phyloP scores from a whole-genome alignment of 1,140 invertebrate genomes.

The Drosophila saltans region DNA sequence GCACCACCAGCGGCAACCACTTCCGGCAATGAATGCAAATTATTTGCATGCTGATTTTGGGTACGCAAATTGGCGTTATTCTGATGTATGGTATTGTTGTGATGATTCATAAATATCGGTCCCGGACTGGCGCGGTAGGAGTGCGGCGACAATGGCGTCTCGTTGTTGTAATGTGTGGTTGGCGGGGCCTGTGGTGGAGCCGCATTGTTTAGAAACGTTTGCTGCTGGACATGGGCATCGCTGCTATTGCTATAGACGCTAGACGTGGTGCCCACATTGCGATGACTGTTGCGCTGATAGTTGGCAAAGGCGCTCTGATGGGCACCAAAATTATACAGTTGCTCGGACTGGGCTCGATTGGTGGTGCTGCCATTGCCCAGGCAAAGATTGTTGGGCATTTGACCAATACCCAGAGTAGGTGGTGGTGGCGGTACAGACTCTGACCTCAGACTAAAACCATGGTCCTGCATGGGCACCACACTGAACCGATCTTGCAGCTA shows the following conservation, averaged over 20 bases:
- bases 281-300: conserved; percentile 71
- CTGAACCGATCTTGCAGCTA: conserved; percentile 77
- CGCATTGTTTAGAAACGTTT: conserved; percentile 64
- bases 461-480: conserved; percentile 51
- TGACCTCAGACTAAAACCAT: conserved; percentile 58
- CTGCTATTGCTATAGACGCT: conserved; percentile 42
- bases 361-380: conserved; percentile 24
- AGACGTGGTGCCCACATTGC: conserved; percentile 29
- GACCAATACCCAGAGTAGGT: conserved; percentile 29
- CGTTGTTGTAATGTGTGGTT: conserved; percentile 72
- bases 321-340: conserved; percentile 54
- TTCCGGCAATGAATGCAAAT: conserved; percentile 67
- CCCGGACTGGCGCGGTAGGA: conserved; percentile 70
- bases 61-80: conserved; percentile 80
- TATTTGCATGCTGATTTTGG: conserved; percentile 77
- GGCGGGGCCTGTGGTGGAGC: conserved; percentile 45
- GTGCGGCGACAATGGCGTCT: conserved; percentile 70
- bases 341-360: conserved; percentile 79
- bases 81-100: conserved; percentile 81
- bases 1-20: conserved; percentile 33
- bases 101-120: conserved; percentile 82
- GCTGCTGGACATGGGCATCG: conserved; percentile 52
- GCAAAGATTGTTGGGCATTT: conserved; percentile 69
- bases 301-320: conserved; percentile 72
- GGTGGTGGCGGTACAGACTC: conserved; percentile 74